Evolutionary conservation across 2,797 vertebrate species (phyloP), one percentile per base, ranked within the genome.

Genomic region (Hypotaenidia okinawae): DNA sequence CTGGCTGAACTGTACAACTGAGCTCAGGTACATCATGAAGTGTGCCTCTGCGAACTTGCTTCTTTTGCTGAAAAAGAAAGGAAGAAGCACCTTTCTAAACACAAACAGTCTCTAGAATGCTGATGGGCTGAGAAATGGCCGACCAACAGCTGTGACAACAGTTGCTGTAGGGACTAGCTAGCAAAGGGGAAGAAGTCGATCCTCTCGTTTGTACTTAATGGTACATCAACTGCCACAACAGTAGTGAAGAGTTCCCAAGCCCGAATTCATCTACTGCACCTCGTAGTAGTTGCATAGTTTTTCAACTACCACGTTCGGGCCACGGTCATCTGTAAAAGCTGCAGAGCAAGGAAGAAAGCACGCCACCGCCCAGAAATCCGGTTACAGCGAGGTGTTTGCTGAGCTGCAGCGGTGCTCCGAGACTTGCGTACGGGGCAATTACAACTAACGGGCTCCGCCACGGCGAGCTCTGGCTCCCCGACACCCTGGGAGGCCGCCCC

Each of bases 281-380:
- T 23, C 35, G 5, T 13, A 13, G 4, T 2, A 16, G 5, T 3
- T 3, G 23, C n/a, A 2, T 0, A 1, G 6, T 9, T 68, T 23
- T 23, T 45, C 33, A 49, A 7, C 22, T 13, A 10, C 4, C 49
- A 0, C 1, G 2, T 0, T 32, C 19, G 0, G 11, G 16, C 8
- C 30, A 18, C 25, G 5, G 8, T 32, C 47, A 10, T 5, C 4
- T 19, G 3, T 3, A 16, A 1, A 11, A 6, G 6, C 0, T 2
- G 10, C 13, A 2, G 0, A 18, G 8, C 15, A 23, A 32, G 8
- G 25, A 37, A 19, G 22, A n/a, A 35, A 35, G 33, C 6, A 12
- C 39, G 9, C 41, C 5, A 27, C 51, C 10, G 6, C 13, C 4
- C 21, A 21, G 7, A 22, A 3, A 12, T 4, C 32, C 43, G 18